phyloP scores from a whole-genome alignment of 2,888 invertebrate genomes.

The Sminthurides aquaticus region DNA sequence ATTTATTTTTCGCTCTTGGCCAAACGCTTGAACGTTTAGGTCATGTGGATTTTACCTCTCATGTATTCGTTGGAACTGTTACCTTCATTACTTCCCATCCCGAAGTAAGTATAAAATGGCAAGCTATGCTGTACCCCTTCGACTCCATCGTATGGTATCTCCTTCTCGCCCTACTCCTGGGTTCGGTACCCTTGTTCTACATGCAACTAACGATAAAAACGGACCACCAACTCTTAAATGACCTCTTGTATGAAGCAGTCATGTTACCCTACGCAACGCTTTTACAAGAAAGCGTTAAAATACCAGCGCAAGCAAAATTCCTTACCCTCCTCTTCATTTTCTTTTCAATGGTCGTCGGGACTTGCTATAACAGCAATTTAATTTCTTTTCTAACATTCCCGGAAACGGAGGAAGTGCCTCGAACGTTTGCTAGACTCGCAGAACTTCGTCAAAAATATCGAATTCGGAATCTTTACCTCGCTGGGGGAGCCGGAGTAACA shows the following conservation, averaged over 20 bases:
- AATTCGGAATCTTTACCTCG: not conserved
- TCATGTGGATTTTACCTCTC: not conserved
- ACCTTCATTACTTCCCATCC: not conserved
- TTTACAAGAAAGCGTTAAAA: too few relatives aligned
- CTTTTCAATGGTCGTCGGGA: slow-evolving; percentile 9
- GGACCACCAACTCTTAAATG: too few relatives aligned
- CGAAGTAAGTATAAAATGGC: not conserved
- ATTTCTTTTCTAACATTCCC: too few relatives aligned
- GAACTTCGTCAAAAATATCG: not conserved
- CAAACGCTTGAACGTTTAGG: not conserved
- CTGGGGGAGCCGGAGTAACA: not conserved
- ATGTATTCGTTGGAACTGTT: not conserved
- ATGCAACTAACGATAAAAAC: too few relatives aligned
- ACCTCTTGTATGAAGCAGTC: too few relatives aligned
- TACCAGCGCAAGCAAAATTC: too few relatives aligned
- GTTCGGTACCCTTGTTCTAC: too few relatives aligned
- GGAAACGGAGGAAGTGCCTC: not conserved
- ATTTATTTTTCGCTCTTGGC: not conserved
- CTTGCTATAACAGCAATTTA: too few relatives aligned
- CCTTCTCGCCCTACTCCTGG: too few relatives aligned
- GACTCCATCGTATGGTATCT: not conserved
- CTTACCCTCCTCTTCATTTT: too few relatives aligned
- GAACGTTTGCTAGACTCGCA: not conserved
- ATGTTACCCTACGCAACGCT: too few relatives aligned
- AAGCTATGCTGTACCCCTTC: slow-evolving; percentile 1